Base-by-base conservation (phyloP, 2,888 invertebrate species). In the Chalcosyrphus nemorum region DNA sequence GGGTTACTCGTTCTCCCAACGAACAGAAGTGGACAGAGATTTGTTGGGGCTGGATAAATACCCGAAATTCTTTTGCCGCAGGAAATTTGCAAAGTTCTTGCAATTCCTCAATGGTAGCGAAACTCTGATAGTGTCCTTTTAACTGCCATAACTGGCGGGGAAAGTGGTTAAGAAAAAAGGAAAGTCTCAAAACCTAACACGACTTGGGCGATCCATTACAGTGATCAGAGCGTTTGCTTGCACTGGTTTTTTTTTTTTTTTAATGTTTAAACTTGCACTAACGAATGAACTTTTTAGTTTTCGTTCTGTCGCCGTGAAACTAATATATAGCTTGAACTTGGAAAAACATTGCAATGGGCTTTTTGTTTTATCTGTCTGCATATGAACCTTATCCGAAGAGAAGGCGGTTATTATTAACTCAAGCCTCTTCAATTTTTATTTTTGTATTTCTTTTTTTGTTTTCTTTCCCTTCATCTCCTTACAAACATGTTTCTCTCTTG, bases 11-110 rank as follows among this genome's bases (percentile, higher is more conserved):
- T 17, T 54, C 32, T 5, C 17, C 13, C 4, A 24, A 35, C 24
- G 24, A 21, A 9, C 35, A 6, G 19, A 32, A 65, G 21, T 19
- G 35, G 19, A 35, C 47, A 50, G 63, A 50, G 47, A 15, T 35
- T 13, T 21, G 21, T 15, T 50, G 50, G n/a, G 45, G 63, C 32
- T 61, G 27, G 17, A 29, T 43, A 43, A 61, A 29, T 17, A 43
- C 59, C 59, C 41, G 24, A 59, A n/a, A 35, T 13, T 56, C 21
- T 24, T 15, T 59, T 41, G 24, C 59, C 59, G 1, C 7, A 41
- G 24, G 41, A 13, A n/a, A 3, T 13, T 6, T n/a, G 35, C 35
- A n/a, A 19, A 56, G 38, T 13, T 41, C 11, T 41, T 27, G 59
- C 21, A 13, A 21, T 59, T 24, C 24, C 41, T 15, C 24, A 11